Percentiles rank a stretch among this genome's conserved stretches.
Evolutionary conservation across 2,113 vertebrate species (phyloP).

Genomic region (Promerops cafer): DNA sequence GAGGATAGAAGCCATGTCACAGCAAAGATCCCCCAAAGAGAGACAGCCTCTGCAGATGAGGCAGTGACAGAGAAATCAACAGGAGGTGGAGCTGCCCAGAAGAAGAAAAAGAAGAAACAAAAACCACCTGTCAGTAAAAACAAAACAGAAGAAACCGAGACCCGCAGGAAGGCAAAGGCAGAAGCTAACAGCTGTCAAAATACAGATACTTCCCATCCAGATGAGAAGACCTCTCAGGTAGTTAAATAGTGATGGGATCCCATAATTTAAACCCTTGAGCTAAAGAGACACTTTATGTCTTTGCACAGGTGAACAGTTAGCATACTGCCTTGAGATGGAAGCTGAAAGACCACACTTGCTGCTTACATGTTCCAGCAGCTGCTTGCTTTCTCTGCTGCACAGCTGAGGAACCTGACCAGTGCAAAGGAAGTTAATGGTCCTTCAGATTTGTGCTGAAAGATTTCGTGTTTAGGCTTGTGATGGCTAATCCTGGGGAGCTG

Average conservation of each 20-base stretch:
- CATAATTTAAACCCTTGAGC: background rate
- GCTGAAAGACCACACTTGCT: background rate
- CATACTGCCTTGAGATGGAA: background rate
- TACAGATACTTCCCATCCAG: background rate
- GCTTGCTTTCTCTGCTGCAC: background rate
- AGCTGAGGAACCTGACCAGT: background rate
- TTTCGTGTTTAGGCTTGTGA: background rate
- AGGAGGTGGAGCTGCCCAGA: background rate
- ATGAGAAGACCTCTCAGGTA: constrained; percentile 42
- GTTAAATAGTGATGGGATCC: background rate
- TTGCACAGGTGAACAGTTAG: background rate
- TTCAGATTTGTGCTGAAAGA: background rate
- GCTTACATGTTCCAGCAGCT: background rate
- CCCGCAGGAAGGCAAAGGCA: background rate
- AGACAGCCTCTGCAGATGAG: background rate
- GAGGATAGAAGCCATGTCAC: background rate
- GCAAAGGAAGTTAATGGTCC: background rate
- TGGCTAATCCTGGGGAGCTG: background rate
- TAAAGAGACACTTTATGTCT: background rate
- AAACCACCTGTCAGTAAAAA: constrained; percentile 33
- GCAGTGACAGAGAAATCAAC: background rate
- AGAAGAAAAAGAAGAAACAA: constrained; percentile 75
- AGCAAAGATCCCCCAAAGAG: background rate
- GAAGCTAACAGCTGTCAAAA: background rate
- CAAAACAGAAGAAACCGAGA: background rate